Evolutionary conservation across 2,797 vertebrate genomes (phyloP).

Genomic region (Liasis olivaceus): DNA sequence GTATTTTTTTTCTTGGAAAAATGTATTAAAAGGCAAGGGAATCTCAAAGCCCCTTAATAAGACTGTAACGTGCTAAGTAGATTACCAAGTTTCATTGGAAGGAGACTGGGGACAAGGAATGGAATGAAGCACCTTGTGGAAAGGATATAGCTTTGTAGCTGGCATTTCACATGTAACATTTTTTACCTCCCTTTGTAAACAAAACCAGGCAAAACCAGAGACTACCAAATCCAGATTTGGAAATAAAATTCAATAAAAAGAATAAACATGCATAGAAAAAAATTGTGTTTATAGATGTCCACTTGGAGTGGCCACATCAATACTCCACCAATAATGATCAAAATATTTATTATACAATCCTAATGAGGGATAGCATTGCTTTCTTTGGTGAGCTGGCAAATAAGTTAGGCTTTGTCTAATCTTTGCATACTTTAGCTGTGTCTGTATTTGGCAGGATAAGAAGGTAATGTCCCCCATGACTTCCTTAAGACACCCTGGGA

Average conservation of each 20-base stretch:
- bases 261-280: background rate
- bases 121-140: background rate
- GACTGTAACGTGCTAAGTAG: background rate
- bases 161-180: background rate
- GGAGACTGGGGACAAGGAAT: background rate
- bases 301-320: background rate
- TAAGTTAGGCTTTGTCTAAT: background rate
- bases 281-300: background rate
- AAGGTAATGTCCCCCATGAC: background rate
- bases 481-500: slow-evolving; percentile 9
- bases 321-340: background rate
- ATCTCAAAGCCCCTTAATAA: background rate
- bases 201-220: background rate
- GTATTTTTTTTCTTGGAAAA: background rate
- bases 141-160: background rate
- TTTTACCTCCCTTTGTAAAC: background rate
- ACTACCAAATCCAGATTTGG: background rate
- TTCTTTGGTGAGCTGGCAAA: background rate
- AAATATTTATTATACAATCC: background rate
- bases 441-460: slow-evolving; percentile 3
- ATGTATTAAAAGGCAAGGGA: background rate
- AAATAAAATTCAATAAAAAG: background rate
- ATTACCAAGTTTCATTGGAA: background rate
- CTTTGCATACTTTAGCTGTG: background rate
- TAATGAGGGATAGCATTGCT: background rate